Conservation (phyloP, 2,888 invertebrate species). For the Cacoxenus indagator region DNA sequence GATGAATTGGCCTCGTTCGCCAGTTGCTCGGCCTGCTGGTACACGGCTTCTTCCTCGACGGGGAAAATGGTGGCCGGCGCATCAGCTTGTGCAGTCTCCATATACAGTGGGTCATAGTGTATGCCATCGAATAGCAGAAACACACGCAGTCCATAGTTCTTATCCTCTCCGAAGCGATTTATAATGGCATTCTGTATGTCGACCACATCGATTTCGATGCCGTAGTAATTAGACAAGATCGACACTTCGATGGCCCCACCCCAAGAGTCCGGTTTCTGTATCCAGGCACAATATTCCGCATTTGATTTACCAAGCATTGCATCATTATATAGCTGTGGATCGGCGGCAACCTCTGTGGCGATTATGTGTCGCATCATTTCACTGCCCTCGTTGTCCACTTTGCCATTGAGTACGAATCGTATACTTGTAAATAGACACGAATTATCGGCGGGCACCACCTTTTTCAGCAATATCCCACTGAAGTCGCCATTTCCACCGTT, state of each 20-base stretch:
- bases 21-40: slow-evolving; percentile 85
- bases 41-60: slow-evolving; percentile 78
- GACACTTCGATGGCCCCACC: slow-evolving; percentile 96
- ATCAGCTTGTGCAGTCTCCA: slow-evolving; percentile 85
- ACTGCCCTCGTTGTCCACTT: slow-evolving; percentile 81
- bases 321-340: slow-evolving; percentile 84
- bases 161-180: slow-evolving; percentile 94
- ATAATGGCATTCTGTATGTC: slow-evolving; percentile 92
- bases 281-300: slow-evolving; percentile 91
- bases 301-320: slow-evolving; percentile 89
- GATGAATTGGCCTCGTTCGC: slow-evolving; percentile 90
- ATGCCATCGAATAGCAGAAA: slow-evolving; percentile 95
- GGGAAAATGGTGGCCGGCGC: slow-evolving; percentile 86
- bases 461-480: slow-evolving; percentile 85
- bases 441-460: slow-evolving; percentile 95
- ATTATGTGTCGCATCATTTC: slow-evolving; percentile 88
- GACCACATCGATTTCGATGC: slow-evolving; percentile 93
- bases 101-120: slow-evolving; percentile 93
- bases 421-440: slow-evolving; percentile 96
- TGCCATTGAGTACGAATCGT: slow-evolving; percentile 77
- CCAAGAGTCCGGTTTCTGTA: slow-evolving; percentile 90
- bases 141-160: slow-evolving; percentile 84
- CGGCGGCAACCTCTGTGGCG: slow-evolving; percentile 84
- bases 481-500: slow-evolving; percentile 55
- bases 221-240: slow-evolving; percentile 87